Percentiles rank a stretch among this genome's conserved stretches.
Conservation (phyloP, 2,113 vertebrate species). For the Tympanuchus pallidicinctus region DNA sequence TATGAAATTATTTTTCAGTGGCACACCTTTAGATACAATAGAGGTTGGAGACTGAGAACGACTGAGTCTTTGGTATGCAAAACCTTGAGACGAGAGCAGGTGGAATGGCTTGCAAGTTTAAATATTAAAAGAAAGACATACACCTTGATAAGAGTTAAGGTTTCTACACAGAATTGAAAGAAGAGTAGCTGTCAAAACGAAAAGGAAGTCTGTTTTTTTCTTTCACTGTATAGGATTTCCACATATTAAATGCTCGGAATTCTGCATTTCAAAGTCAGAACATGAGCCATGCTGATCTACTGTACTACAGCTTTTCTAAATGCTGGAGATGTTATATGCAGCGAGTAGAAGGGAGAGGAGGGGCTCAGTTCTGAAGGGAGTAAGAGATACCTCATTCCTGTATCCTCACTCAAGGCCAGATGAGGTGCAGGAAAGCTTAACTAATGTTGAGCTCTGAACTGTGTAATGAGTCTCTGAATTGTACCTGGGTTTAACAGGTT, state of each 20-base stretch:
- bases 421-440: neutral
- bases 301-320: neutral
- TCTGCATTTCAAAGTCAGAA: neutral
- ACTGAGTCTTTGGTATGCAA: neutral
- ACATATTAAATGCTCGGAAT: neutral
- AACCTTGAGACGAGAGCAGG: conserved; percentile 2
- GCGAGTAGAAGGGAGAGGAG: neutral
- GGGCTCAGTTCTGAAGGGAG: rapidly evolving
- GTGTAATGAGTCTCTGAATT: neutral
- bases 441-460: neutral
- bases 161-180: neutral
- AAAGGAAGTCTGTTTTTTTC: neutral
- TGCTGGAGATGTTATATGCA: rapidly evolving
- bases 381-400: neutral
- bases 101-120: neutral
- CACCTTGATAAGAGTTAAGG: neutral
- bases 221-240: neutral
- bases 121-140: neutral
- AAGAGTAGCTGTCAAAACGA: neutral
- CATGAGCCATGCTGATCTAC: neutral
- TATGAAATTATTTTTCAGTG: neutral
- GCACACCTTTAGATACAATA: neutral
- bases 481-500: neutral
- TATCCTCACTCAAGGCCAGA: neutral
- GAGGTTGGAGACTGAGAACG: neutral